These are phyloP conservation scores for Craniophora ligustri DNA, from an alignment of 2,888 invertebrate genomes.

Conservation along the genomic window DNA sequence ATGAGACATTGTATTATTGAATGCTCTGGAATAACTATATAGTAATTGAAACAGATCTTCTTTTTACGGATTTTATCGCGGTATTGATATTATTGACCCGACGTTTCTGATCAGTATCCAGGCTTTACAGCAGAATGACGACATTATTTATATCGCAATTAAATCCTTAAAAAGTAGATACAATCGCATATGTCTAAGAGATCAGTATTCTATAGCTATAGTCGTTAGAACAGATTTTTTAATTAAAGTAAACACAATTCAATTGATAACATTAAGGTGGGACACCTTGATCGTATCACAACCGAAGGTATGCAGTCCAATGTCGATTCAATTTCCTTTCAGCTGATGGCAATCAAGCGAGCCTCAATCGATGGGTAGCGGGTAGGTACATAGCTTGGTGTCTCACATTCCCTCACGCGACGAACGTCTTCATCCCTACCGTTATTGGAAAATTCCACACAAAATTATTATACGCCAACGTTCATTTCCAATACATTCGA, in stretches of 20 bases:
- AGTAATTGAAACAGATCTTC: no score
- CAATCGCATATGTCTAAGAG: no score
- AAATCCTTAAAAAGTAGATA: no score
- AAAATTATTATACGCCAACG: conserved; percentile 57
- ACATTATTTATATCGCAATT: no score
- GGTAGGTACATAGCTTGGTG: conserved; percentile 47
- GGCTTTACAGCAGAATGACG: no score
- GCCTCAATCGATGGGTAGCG: conserved; percentile 21
- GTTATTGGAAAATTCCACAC: conserved; percentile 74
- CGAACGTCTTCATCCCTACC: conserved; percentile 60
- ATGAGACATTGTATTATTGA: no score
- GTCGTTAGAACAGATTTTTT: conserved; percentile 3
- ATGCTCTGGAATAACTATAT: no score
- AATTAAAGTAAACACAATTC: conserved; percentile 4
- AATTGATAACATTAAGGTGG: conserved; percentile 19
- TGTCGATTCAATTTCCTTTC: conserved; percentile 45
- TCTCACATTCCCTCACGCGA: conserved; percentile 62
- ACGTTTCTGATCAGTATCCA: no score
- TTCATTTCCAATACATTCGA: conserved; percentile 42
- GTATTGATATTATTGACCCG: no score
- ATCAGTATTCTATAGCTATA: no score
- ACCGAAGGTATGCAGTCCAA: conserved; percentile 28
- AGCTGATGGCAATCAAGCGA: conserved; percentile 43
- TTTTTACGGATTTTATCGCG: no score
- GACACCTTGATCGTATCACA: background rate